Conservation (phyloP, 2,113 vertebrate genomes). For the Megalops atlanticus region DNA sequence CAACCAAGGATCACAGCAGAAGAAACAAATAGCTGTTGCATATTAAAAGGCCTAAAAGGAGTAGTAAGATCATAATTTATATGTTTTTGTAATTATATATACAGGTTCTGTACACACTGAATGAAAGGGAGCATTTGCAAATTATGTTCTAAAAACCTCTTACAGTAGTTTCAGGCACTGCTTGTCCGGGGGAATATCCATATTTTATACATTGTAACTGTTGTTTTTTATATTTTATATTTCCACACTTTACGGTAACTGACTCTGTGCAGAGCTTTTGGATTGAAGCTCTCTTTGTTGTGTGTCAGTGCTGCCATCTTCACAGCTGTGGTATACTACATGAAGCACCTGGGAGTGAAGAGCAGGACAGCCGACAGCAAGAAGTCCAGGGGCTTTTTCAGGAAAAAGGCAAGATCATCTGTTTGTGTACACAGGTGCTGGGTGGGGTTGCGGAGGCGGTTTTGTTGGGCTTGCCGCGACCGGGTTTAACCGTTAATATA, state of each 20-base stretch:
- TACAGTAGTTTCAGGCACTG: not conserved
- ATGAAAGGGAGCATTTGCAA: no score
- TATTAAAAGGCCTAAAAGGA: not conserved
- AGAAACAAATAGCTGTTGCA: no score
- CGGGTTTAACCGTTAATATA: no score
- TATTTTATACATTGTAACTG: not conserved
- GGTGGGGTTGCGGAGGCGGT: no score
- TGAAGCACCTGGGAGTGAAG: slow-evolving; percentile 87
- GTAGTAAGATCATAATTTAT: not conserved
- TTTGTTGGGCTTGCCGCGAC: no score
- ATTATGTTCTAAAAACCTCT: not conserved
- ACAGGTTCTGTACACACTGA: no score
- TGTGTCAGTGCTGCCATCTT: slow-evolving; percentile 76
- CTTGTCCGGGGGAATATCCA: not conserved
- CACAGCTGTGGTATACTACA: slow-evolving; percentile 74
- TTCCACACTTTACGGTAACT: not conserved
- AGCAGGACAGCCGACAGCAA: slow-evolving; percentile 79
- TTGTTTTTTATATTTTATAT: not conserved
- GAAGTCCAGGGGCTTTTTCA: slow-evolving; percentile 83
- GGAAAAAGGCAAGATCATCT: slow-evolving; percentile 46
- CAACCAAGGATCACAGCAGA: no score
- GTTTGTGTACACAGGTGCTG: no score
- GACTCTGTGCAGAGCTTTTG: not conserved
- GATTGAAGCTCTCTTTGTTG: not conserved
- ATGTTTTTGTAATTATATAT: no score